Conservation (phyloP, 2,113 vertebrate species). For the Porphyrio hochstetteri region DNA sequence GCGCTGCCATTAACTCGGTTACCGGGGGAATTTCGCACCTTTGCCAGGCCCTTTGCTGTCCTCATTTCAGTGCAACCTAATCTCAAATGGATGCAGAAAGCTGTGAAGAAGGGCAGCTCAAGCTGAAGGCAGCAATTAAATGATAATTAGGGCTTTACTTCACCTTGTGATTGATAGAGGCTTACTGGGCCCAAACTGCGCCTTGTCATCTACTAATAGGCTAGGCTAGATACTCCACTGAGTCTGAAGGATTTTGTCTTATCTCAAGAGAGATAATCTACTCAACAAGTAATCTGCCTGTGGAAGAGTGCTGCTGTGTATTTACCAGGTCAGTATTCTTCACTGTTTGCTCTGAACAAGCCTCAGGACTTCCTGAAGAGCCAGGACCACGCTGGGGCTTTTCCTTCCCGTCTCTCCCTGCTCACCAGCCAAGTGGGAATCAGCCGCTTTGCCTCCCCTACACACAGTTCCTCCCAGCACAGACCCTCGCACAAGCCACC, state of each 20-base stretch:
- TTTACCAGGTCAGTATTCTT: constrained; percentile 9
- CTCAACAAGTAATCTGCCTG: constrained; percentile 76
- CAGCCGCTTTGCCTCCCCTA: accelerated
- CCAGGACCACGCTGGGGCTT: neutral
- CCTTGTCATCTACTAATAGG: constrained; percentile 80
- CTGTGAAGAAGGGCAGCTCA: constrained; percentile 64
- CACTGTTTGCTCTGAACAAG: constrained; percentile 12
- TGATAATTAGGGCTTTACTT: constrained; percentile 86
- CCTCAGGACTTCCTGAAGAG: neutral
- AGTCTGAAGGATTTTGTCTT: constrained; percentile 80
- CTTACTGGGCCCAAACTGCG: constrained; percentile 75
- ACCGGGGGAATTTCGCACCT: constrained; percentile 68
- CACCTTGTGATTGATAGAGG: constrained; percentile 86
- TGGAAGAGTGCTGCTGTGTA: constrained; percentile 51
- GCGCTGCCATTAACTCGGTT: constrained; percentile 62
- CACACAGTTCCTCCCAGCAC: neutral
- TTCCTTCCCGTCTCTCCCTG: neutral
- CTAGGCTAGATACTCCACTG: constrained; percentile 74
- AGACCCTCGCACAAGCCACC: neutral
- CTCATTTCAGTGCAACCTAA: constrained; percentile 67
- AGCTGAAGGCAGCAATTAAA: constrained; percentile 82
- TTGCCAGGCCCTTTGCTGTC: constrained; percentile 46
- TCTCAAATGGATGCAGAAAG: constrained; percentile 59
- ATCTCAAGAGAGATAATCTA: constrained; percentile 82
- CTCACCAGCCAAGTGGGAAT: neutral